A percentile compares a stretch with the other conserved stretches of the same genome.
These are phyloP conservation scores for Polypterus senegalus DNA, from an alignment of 2,113 vertebrate genomes.

Conservation along the genomic window DNA sequence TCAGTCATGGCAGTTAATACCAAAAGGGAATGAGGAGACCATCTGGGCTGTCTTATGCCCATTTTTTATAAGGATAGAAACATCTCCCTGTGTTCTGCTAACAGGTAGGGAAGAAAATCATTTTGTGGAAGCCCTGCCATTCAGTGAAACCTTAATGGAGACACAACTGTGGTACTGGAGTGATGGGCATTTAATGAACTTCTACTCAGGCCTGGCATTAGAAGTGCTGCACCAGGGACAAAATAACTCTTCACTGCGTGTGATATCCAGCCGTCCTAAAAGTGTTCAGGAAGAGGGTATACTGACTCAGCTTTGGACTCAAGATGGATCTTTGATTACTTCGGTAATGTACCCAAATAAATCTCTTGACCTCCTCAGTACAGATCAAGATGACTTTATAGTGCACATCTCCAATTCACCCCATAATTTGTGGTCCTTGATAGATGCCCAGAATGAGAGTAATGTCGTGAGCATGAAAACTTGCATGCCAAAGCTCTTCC, in stretches of 20 bases:
- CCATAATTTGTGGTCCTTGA: background rate
- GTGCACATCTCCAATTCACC: conserved; percentile 1
- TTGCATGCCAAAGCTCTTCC: conserved; percentile 7
- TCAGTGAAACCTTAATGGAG: background rate
- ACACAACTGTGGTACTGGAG: conserved; percentile 15
- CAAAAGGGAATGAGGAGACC: background rate
- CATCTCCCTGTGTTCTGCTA: conserved; percentile 5
- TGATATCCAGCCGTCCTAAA: background rate
- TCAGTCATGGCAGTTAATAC: conserved; percentile 5
- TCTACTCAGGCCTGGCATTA: conserved; percentile 7
- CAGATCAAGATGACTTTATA: background rate
- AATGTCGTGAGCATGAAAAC: background rate
- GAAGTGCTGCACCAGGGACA: background rate
- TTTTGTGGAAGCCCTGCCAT: background rate
- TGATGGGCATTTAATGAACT: conserved; percentile 9
- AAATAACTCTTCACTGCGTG: background rate
- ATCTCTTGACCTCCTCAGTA: background rate
- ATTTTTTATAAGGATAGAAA: conserved; percentile 4
- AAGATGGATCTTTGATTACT: background rate
- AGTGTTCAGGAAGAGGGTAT: background rate
- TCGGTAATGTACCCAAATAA: conserved; percentile 1
- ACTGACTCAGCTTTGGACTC: conserved; percentile 3
- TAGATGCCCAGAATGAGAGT: conserved; percentile 3
- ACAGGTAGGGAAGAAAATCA: background rate
- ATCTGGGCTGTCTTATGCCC: conserved; percentile 3